These are phyloP conservation scores for Amorpha juglandis DNA, from an alignment of 2,888 invertebrate genomes.

Conservation along the genomic window DNA sequence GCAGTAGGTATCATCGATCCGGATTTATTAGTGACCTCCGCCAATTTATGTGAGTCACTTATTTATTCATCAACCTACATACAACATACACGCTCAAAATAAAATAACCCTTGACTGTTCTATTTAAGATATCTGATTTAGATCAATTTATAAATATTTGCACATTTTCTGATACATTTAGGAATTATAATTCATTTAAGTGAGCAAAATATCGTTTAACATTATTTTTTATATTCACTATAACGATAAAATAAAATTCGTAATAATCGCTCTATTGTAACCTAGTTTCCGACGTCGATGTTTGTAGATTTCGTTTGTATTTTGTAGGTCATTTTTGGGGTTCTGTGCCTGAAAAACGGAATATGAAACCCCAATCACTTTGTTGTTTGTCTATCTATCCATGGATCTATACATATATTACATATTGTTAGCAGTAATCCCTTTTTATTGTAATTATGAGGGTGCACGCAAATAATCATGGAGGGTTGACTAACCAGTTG, in stretches of 20 bases:
- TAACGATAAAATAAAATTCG: slow-evolving; percentile 15
- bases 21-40: slow-evolving; percentile 34
- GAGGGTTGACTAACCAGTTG: too few species aligned
- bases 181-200: too few species aligned
- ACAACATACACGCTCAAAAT: neutral
- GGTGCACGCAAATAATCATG: too few species aligned
- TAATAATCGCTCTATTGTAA: slow-evolving; percentile 11
- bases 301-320: neutral
- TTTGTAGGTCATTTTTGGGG: neutral
- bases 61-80: slow-evolving; percentile 14
- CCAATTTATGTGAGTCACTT: slow-evolving; percentile 23
- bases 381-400: too few species aligned
- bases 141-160: neutral
- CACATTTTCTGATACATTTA: neutral
- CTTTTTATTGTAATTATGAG: too few species aligned
- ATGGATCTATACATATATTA: too few species aligned
- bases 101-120: neutral
- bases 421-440: too few species aligned
- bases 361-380: too few species aligned
- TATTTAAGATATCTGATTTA: neutral
- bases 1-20: slow-evolving; percentile 38
- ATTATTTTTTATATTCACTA: slow-evolving; percentile 18
- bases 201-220: neutral
- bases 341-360: neutral
- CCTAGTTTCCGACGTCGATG: neutral